Conservation (phyloP, 2,797 vertebrate species). For the Cirrhinus mrigala region DNA sequence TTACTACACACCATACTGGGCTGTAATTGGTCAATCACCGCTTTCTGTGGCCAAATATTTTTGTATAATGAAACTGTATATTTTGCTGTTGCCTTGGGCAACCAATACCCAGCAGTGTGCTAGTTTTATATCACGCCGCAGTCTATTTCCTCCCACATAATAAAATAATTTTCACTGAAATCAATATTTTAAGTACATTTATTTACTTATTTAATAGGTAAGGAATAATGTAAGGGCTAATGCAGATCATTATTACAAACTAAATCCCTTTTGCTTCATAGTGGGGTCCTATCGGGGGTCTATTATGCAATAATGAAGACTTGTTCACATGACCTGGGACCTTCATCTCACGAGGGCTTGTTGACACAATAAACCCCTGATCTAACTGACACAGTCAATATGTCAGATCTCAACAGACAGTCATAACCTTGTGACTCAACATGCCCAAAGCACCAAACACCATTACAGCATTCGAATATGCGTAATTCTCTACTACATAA, state of each 20-base stretch:
- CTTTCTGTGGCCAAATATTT: neutral
- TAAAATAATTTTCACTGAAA: constrained; percentile 17
- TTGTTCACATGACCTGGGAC: constrained; percentile 13
- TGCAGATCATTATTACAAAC: neutral
- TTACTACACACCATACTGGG: neutral
- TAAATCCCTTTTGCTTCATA: neutral
- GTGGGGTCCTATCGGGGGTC: neutral
- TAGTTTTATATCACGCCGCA: neutral
- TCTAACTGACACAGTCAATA: constrained; percentile 40
- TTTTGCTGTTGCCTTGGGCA: neutral
- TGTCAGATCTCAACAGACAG: constrained; percentile 27
- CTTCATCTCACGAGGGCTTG: constrained; percentile 30
- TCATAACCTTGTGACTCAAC: constrained; percentile 22
- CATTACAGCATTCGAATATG: constrained; percentile 7
- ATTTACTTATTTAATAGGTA: constrained; percentile 4
- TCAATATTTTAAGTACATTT: constrained; percentile 10
- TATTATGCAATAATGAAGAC: constrained; percentile 10
- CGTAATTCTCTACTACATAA: neutral
- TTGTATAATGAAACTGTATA: neutral
- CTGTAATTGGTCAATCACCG: neutral
- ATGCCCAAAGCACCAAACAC: neutral
- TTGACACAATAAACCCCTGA: constrained; percentile 33
- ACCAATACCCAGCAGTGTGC: neutral
- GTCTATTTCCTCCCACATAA: constrained; percentile 3
- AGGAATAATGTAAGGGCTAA: neutral